phyloP scores from a whole-genome alignment of 1,140 invertebrate species.

The Drosophila aff. region DNA sequence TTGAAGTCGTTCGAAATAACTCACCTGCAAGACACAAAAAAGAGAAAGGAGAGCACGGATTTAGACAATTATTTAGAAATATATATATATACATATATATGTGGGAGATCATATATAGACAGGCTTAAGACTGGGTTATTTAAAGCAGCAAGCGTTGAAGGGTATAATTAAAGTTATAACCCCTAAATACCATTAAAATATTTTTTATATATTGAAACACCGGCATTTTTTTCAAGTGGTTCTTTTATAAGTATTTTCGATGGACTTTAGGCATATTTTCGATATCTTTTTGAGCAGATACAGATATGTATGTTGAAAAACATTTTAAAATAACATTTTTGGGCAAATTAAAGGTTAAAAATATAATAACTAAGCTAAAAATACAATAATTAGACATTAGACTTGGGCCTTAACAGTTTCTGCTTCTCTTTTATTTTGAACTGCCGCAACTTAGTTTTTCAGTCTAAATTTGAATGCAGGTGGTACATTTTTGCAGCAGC shows the following conservation, averaged over 20 bases:
- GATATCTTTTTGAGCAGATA: no score
- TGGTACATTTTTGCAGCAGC: background rate
- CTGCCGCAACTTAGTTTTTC: background rate
- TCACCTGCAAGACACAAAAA: conserved; percentile 61
- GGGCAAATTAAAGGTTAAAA: no score
- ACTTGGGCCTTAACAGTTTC: accelerated
- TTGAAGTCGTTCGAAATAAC: conserved; percentile 53
- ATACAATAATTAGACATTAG: no score
- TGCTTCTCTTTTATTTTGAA: background rate
- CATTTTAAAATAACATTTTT: no score
- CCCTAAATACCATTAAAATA: background rate
- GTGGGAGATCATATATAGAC: background rate
- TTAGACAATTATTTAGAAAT: conserved; percentile 1
- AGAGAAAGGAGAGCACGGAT: conserved; percentile 36
- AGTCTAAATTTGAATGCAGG: background rate
- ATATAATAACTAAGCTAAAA: no score
- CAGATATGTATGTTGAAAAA: no score
- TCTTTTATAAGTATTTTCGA: no score
- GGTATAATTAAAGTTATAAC: background rate
- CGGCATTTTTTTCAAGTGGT: no score
- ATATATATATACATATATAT: background rate
- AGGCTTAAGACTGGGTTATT: background rate
- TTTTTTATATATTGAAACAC: no score
- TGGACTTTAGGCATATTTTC: no score
- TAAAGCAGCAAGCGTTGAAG: background rate